Percentiles rank a stretch among this genome's conserved stretches.
These are phyloP conservation scores for Dorcus hopei DNA, from an alignment of 2,888 invertebrate species.

Conservation along the genomic window DNA sequence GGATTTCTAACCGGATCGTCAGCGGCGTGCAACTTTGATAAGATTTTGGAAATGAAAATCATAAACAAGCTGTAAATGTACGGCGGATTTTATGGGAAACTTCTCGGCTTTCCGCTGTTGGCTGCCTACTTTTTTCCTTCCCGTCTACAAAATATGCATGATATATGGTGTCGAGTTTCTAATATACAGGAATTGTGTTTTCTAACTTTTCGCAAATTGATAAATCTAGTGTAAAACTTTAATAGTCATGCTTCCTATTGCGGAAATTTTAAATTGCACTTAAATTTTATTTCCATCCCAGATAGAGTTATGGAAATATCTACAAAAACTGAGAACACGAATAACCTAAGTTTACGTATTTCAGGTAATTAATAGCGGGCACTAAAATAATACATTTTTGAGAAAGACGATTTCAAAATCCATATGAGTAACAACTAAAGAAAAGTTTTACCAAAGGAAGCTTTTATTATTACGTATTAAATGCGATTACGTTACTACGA, in stretches of 20 bases:
- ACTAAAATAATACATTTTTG: no score
- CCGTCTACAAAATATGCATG: not conserved
- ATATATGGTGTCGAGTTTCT: not conserved
- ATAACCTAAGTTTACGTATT: no score
- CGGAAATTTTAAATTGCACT: not conserved
- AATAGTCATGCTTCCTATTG: not conserved
- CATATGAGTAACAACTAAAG: no score
- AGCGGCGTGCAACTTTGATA: not conserved
- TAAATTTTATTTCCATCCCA: not conserved
- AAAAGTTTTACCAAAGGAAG: no score
- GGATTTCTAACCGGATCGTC: not conserved
- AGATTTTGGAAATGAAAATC: slow-evolving; percentile 3
- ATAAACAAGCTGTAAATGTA: not conserved
- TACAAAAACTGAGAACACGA: no score
- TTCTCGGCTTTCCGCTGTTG: not conserved
- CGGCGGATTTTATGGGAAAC: not conserved
- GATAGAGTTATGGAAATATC: no score
- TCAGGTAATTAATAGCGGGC: no score
- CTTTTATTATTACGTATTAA: no score
- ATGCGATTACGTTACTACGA: no score
- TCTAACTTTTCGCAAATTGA: not conserved
- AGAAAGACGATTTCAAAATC: no score
- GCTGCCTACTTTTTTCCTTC: not conserved
- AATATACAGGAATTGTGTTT: not conserved
- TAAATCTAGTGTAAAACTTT: slow-evolving; percentile 1